Percentiles rank a stretch among this genome's conserved stretches.
Evolutionary conservation across 2,797 vertebrate genomes (phyloP).

Genomic region (Notoglanidium macrostoma): DNA sequence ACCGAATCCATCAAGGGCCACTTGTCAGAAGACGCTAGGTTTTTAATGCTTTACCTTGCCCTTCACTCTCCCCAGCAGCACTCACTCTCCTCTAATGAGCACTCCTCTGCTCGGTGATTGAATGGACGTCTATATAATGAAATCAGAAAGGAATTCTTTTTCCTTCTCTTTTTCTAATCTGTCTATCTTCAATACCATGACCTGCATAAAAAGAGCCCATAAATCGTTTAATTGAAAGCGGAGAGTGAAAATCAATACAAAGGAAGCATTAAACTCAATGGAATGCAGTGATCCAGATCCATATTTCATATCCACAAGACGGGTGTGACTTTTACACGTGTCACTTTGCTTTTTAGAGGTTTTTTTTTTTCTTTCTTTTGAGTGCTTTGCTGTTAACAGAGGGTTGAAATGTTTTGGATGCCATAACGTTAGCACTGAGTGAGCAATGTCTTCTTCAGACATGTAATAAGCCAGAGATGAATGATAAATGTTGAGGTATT

Average conservation of each 20-base stretch:
- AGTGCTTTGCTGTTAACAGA: conserved; percentile 28
- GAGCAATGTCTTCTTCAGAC: not conserved
- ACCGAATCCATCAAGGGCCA: conserved; percentile 55
- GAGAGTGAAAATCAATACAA: conserved; percentile 59
- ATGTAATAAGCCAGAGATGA: too few species aligned
- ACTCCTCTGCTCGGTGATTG: conserved; percentile 55
- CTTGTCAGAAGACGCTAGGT: conserved; percentile 56
- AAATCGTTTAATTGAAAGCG: conserved; percentile 61
- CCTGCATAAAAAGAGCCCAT: conserved; percentile 59
- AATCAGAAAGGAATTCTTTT: conserved; percentile 58
- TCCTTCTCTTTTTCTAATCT: conserved; percentile 52
- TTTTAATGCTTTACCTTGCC: conserved; percentile 59
- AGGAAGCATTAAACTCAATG: conserved; percentile 58
- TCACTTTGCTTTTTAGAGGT: conserved; percentile 43
- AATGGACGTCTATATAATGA: conserved; percentile 57
- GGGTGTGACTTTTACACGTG: conserved; percentile 54
- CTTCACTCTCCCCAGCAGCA: conserved; percentile 52
- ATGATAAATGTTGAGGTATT: too few species aligned
- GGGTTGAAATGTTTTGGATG: conserved; percentile 26
- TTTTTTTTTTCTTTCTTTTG: not conserved
- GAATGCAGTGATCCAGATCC: conserved; percentile 58
- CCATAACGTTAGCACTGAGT: not conserved
- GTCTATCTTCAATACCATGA: conserved; percentile 52
- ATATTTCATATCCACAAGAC: conserved; percentile 56
- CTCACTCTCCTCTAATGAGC: conserved; percentile 56